phyloP scores from a whole-genome alignment of 1,140 invertebrate genomes.

The Penaeus japonicus region DNA sequence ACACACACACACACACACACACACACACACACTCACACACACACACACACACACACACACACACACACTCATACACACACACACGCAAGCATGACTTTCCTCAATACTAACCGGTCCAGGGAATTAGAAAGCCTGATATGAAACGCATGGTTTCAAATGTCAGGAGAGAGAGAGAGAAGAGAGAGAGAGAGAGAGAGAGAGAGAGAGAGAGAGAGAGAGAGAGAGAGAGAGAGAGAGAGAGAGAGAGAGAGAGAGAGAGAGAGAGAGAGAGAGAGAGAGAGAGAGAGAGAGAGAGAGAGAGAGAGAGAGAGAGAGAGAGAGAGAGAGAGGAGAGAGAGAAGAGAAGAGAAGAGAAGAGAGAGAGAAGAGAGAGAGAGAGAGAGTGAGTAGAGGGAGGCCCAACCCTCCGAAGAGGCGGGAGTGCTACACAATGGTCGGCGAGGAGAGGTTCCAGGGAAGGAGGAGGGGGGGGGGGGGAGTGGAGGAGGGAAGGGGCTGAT shows the following conservation, averaged over 20 bases:
- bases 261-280: background rate
- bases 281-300: background rate
- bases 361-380: background rate
- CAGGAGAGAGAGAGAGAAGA: background rate
- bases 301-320: too few relatives aligned
- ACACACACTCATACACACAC: background rate
- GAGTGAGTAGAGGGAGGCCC: background rate
- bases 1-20: background rate
- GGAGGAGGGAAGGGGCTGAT: too few relatives aligned
- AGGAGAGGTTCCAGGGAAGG: background rate
- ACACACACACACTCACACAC: background rate
- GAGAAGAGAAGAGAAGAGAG: too few relatives aligned
- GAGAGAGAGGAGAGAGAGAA: too few relatives aligned
- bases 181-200: background rate
- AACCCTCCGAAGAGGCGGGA: too few relatives aligned
- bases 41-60: background rate
- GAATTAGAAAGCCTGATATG: too few relatives aligned
- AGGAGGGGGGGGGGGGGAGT: background rate
- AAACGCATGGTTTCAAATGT: background rate
- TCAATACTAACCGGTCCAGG: too few relatives aligned
- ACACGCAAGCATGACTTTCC: background rate
- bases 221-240: background rate
- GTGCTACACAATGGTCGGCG: too few relatives aligned
- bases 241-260: background rate
- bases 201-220: slow-evolving; percentile 8